phyloP scores from a whole-genome alignment of 2,113 vertebrate genomes.

The Lucifuga dentata region DNA sequence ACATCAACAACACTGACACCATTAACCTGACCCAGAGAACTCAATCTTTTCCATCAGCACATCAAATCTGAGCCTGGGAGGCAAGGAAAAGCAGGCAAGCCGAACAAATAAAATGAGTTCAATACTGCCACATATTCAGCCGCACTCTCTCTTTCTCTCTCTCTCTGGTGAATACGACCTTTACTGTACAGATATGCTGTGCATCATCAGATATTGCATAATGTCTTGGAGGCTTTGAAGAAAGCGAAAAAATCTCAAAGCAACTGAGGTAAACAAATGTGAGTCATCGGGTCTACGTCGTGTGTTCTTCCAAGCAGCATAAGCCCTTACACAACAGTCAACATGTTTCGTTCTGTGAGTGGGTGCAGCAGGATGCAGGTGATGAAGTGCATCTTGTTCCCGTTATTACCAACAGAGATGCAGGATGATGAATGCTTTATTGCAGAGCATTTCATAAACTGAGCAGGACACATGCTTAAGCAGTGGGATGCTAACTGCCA shows the following conservation, averaged over 20 bases:
- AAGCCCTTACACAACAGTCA: slow-evolving; percentile 63
- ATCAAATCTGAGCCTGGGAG: slow-evolving; percentile 22
- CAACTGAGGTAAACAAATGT: slow-evolving; percentile 70
- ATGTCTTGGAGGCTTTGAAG: slow-evolving; percentile 53
- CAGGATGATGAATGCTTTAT: slow-evolving; percentile 10
- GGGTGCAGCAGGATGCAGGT: slow-evolving; percentile 48
- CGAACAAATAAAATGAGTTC: slow-evolving; percentile 33
- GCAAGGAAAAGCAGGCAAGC: slow-evolving; percentile 16
- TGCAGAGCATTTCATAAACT: slow-evolving; percentile 9
- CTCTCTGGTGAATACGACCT: slow-evolving; percentile 32
- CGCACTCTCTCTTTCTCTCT: too few relatives aligned
- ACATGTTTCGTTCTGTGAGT: slow-evolving; percentile 61
- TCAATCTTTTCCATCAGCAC: slow-evolving; percentile 3
- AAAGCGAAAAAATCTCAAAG: slow-evolving; percentile 56
- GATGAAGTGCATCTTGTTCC: slow-evolving; percentile 36
- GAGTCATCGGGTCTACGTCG: slow-evolving; percentile 60
- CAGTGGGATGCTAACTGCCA: background rate
- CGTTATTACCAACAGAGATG: slow-evolving; percentile 26
- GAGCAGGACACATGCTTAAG: background rate
- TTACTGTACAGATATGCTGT: slow-evolving; percentile 46
- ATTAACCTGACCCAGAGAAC: slow-evolving; percentile 40
- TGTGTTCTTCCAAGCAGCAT: slow-evolving; percentile 51
- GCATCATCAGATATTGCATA: slow-evolving; percentile 64
- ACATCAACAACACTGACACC: slow-evolving; percentile 23
- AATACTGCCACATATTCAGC: slow-evolving; percentile 16